Conservation (phyloP, 2,888 invertebrate genomes). For the Eutolmus rufibarbis region DNA sequence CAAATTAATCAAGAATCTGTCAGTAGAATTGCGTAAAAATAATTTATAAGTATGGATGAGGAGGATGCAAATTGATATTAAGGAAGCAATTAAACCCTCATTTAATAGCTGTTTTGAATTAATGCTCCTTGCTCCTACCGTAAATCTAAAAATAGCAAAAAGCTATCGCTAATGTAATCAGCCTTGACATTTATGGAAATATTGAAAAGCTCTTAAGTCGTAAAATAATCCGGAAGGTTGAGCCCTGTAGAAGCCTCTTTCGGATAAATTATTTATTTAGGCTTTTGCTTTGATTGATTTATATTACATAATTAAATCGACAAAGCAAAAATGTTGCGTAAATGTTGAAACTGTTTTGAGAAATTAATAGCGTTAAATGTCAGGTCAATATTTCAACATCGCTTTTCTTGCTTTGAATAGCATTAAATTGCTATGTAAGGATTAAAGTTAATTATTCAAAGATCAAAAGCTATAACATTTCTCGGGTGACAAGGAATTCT, state of each 20-base stretch:
- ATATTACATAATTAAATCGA: constrained; percentile 3
- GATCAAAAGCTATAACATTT: not conserved
- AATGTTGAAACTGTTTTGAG: not conserved
- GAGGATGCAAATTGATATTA: not conserved
- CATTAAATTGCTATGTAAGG: not conserved
- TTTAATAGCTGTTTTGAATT: not conserved
- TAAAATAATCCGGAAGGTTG: not conserved
- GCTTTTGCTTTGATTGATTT: not conserved
- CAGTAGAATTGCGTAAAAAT: not conserved
- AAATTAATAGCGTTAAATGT: not conserved
- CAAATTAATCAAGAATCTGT: not conserved
- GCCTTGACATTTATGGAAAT: not conserved
- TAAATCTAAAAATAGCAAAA: not conserved
- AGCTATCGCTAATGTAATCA: not conserved
- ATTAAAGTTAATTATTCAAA: not conserved
- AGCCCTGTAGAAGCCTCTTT: not conserved
- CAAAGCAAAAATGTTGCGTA: not conserved
- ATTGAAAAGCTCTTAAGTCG: not conserved
- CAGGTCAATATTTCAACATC: not conserved
- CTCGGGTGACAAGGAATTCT: not conserved
- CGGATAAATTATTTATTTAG: not conserved
- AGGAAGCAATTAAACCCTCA: not conserved
- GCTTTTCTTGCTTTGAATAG: not conserved
- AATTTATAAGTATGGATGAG: not conserved
- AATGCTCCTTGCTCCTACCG: not conserved